Evolutionary conservation across 2,797 vertebrate genomes (phyloP), one percentile per base, ranked within the genome.

Genomic region (Podarcis siculus): DNA sequence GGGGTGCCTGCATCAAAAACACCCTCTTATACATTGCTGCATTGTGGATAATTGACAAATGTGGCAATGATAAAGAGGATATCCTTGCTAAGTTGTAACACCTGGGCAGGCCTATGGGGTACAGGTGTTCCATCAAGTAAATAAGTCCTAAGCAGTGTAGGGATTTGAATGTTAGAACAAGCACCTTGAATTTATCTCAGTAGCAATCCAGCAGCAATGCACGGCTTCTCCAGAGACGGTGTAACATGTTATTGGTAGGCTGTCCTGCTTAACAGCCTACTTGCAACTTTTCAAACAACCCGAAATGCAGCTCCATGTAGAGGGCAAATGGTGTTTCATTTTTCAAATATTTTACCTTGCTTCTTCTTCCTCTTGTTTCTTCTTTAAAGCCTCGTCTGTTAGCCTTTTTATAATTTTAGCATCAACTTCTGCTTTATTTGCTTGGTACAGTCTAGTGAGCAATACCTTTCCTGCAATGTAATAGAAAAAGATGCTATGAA

Each of bases 391-490:
- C 91, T 97, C 95, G 1, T 95, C 92, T 89, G 93, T 86, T 90
- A 98, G 87, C 85, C 97, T 96, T 92, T 93, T 90, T 39, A 96
- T 94, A 84, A 98, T 92, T 25, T 96, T 94, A 35, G 90, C 77
- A 89, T 98, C 95, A 91, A 98, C 91, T n/a, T 95, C 95, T 89
- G 97, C 89, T 93, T 96, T 98, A 94, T 98, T 97, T 92, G 90
- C 81, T 92, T 97, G 94, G 89, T 98, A 98, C n/a, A 97, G 37
- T 95, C 98, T 98, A 86, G 6, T 95, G 64, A 98, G 88, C 92
- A 98, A 92, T 93, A 79, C 95, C 84, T 83, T 95, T 95, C 96
- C 98, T 97, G 94, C 87, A 96, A 94, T 86, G 90, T 3, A 96
- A 94, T 66, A 92, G 58, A 93, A 12, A 66, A 91, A 17, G 91